Conservation (phyloP, 1,140 invertebrate species). For the Zelostemma sp. region DNA sequence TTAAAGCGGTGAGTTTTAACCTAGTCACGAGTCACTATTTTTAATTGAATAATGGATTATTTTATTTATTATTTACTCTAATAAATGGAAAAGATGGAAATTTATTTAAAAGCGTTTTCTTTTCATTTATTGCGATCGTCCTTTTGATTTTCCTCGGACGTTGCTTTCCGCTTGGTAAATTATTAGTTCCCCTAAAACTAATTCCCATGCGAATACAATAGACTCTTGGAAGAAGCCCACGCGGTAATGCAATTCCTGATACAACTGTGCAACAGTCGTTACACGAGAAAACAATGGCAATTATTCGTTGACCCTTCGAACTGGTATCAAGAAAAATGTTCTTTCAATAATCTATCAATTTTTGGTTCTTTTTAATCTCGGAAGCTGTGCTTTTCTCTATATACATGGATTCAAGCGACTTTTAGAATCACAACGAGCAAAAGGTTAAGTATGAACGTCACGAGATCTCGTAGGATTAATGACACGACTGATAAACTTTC, state of each 20-base stretch:
- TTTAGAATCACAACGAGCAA: constrained; percentile 6
- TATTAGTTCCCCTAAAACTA: constrained; percentile 18
- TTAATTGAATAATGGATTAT: constrained; percentile 67
- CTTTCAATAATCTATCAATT: constrained; percentile 38
- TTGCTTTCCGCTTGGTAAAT: constrained; percentile 19
- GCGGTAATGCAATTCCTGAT: constrained; percentile 29
- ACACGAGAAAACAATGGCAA: constrained; percentile 38
- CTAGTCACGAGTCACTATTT: constrained; percentile 71
- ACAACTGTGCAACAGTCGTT: constrained; percentile 33
- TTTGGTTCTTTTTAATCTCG: neutral
- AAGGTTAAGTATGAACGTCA: constrained; percentile 33
- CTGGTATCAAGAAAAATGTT: constrained; percentile 6
- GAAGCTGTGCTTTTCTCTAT: neutral
- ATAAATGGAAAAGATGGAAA: constrained; percentile 63
- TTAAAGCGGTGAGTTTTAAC: constrained; percentile 67
- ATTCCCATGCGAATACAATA: constrained; percentile 36
- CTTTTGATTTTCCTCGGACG: constrained; percentile 26
- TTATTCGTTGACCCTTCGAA: constrained; percentile 34
- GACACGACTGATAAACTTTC: too few relatives aligned
- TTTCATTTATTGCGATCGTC: constrained; percentile 42
- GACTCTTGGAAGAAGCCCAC: constrained; percentile 41
- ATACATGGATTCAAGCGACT: neutral
- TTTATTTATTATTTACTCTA: constrained; percentile 69
- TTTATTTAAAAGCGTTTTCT: constrained; percentile 50
- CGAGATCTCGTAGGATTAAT: too few relatives aligned